These are phyloP conservation scores for Dicaeum eximium DNA, from an alignment of 2,113 vertebrate species.

Conservation along the genomic window DNA sequence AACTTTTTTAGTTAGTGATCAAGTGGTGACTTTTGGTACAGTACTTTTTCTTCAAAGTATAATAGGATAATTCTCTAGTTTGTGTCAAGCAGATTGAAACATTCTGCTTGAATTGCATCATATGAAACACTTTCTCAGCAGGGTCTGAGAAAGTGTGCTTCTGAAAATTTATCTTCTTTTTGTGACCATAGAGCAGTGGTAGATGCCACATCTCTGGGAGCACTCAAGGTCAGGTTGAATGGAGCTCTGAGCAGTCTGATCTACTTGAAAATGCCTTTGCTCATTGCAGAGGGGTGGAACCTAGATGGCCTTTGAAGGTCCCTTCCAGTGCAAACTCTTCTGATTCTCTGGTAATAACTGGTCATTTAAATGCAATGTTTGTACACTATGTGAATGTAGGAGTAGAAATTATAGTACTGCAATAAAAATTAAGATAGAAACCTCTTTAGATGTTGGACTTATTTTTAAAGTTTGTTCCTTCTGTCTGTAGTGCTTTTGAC, in stretches of 20 bases:
- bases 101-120: neutral
- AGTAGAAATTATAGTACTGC: neutral
- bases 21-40: neutral
- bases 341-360: neutral
- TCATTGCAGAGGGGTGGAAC: neutral
- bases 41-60: neutral
- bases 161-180: neutral
- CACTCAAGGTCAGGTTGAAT: neutral
- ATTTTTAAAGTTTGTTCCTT: neutral
- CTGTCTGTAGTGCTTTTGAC: neutral
- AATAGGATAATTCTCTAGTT: neutral
- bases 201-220: neutral
- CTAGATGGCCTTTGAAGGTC: neutral
- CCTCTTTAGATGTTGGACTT: neutral
- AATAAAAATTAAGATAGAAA: neutral
- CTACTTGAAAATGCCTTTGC: neutral
- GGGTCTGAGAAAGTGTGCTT: neutral
- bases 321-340: neutral
- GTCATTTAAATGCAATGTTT: neutral
- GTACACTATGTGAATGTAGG: neutral
- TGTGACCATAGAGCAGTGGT: neutral
- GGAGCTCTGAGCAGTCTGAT: neutral
- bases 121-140: neutral
- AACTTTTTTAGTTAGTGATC: neutral
- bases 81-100: neutral